Evolutionary conservation across 2,113 vertebrate genomes (phyloP).

Genomic region (Pygoscelis antarcticus): DNA sequence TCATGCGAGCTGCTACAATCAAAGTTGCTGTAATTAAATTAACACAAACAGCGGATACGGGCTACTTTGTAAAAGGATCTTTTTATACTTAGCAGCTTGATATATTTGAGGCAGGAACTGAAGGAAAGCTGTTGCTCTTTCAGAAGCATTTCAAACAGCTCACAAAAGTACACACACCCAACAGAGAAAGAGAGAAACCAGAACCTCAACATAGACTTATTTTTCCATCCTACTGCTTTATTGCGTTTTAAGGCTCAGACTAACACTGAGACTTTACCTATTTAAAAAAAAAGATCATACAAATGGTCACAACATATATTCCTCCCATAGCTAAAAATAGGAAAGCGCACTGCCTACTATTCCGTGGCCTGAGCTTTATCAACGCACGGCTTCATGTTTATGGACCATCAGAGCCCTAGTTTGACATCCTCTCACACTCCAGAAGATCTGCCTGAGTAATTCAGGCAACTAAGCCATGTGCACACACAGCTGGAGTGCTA

Average conservation of each 20-base stretch:
- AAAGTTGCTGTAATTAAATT: conserved; percentile 2
- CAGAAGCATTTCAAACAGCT: neutral
- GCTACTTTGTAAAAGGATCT: neutral
- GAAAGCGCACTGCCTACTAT: neutral
- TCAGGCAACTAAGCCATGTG: neutral
- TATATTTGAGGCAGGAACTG: neutral
- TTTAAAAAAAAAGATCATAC: neutral
- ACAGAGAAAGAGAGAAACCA: neutral
- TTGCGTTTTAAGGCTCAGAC: neutral
- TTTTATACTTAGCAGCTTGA: neutral
- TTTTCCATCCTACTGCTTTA: neutral
- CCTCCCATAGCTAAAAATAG: neutral
- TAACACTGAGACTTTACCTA: neutral
- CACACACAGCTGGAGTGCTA: neutral
- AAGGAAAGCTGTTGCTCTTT: neutral
- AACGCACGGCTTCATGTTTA: neutral
- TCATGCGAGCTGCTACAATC: neutral
- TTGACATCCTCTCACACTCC: neutral
- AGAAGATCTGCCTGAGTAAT: neutral
- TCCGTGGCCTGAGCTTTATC: neutral
- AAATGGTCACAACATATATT: neutral
- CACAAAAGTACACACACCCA: neutral
- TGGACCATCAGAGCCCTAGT: neutral
- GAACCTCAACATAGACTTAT: neutral
- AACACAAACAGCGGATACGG: neutral